These are phyloP conservation scores for Drosophila willistoni DNA, from an alignment of 1,140 invertebrate species.

Conservation along the genomic window DNA sequence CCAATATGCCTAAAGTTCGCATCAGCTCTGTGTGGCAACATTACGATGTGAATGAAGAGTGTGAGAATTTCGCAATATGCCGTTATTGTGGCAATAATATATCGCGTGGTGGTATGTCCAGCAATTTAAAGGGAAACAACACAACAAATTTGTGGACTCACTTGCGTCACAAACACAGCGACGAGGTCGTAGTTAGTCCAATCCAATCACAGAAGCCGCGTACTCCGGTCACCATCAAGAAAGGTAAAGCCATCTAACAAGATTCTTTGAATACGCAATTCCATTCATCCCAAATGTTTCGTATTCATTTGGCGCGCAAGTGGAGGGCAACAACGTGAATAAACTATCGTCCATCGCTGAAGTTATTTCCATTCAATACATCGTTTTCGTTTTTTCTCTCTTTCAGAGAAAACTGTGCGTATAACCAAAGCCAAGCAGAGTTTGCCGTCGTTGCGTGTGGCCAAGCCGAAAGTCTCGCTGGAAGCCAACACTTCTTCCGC, in stretches of 20 bases:
- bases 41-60: constrained; percentile 71
- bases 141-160: constrained; percentile 73
- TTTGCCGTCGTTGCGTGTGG: constrained; percentile 53
- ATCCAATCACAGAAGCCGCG: constrained; percentile 40
- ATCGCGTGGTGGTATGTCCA: constrained; percentile 74
- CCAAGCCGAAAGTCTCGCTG: constrained; percentile 59
- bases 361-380: constrained; percentile 22
- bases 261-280: not conserved
- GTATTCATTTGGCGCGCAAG: constrained; percentile 38
- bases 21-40: constrained; percentile 72
- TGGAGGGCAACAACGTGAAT: constrained; percentile 32
- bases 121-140: constrained; percentile 72
- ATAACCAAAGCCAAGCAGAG: constrained; percentile 59
- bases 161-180: constrained; percentile 66
- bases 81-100: constrained; percentile 74
- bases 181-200: constrained; percentile 63
- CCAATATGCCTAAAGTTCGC: constrained; percentile 69
- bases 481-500: constrained; percentile 30
- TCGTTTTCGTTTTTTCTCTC: constrained; percentile 23
- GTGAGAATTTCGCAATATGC: constrained; percentile 71
- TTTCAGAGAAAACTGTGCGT: constrained; percentile 68
- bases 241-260: constrained; percentile 50
- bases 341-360: constrained; percentile 58
- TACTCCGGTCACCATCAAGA: constrained; percentile 55
- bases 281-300: not conserved